phyloP scores from a whole-genome alignment of 2,797 vertebrate genomes.

The Gymnoscopelus microlampas region DNA sequence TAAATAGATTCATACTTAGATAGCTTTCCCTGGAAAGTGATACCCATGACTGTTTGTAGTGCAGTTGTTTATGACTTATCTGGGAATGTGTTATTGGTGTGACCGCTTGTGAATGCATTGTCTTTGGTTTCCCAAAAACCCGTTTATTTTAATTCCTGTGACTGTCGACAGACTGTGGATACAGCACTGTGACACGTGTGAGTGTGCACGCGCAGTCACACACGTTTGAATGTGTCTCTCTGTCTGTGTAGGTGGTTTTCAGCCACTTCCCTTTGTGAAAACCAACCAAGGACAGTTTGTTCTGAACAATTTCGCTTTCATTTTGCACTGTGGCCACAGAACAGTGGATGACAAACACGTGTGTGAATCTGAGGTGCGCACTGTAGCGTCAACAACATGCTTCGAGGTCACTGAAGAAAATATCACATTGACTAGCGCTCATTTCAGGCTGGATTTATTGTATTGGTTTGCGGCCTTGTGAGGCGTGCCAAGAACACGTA shows the following conservation, averaged over 20 bases:
- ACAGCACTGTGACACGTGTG: background rate
- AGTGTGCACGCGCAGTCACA: background rate
- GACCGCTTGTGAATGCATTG: slow-evolving; percentile 10
- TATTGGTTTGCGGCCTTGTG: background rate
- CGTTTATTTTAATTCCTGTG: slow-evolving; percentile 41
- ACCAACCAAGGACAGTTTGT: slow-evolving; percentile 70
- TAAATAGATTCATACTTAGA: no score
- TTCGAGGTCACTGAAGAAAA: slow-evolving; percentile 38
- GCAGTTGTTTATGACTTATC: slow-evolving; percentile 9
- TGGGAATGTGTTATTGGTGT: background rate
- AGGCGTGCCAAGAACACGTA: slow-evolving; percentile 18
- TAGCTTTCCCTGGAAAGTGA: background rate
- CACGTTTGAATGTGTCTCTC: slow-evolving; percentile 37
- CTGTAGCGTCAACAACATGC: slow-evolving; percentile 33
- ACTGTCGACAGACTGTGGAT: slow-evolving; percentile 28
- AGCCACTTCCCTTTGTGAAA: slow-evolving; percentile 71
- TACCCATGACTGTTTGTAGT: background rate
- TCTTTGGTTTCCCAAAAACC: slow-evolving; percentile 14
- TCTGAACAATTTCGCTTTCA: slow-evolving; percentile 69
- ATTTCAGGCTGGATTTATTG: slow-evolving; percentile 13
- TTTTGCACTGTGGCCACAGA: slow-evolving; percentile 55
- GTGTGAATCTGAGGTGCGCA: slow-evolving; percentile 4
- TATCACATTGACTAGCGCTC: slow-evolving; percentile 13
- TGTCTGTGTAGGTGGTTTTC: slow-evolving; percentile 55
- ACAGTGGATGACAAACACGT: slow-evolving; percentile 40